phyloP scores from a whole-genome alignment of 2,113 vertebrate species.

The Alligator mississippiensis region DNA sequence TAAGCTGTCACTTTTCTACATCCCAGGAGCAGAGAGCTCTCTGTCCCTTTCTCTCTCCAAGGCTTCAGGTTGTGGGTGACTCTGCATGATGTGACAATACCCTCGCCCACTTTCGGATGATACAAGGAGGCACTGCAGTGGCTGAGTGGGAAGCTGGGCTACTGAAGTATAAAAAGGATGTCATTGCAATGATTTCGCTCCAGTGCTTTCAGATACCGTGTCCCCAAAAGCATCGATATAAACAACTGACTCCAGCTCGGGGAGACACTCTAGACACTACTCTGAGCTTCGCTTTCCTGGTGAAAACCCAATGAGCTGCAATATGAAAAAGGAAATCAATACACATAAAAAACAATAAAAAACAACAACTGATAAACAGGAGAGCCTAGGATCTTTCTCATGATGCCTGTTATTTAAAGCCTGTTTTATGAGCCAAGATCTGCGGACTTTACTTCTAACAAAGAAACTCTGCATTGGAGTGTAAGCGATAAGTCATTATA shows the following conservation, averaged over 20 bases:
- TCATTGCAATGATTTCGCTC: conserved; percentile 42
- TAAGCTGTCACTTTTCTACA: conserved; percentile 3
- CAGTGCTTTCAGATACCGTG: background rate
- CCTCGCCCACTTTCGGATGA: background rate
- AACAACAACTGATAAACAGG: background rate
- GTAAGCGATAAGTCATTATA: background rate
- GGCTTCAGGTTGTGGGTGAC: background rate
- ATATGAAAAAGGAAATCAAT: conserved; percentile 9
- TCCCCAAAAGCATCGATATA: background rate
- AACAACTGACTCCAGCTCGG: background rate
- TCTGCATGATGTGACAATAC: background rate
- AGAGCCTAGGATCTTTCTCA: background rate
- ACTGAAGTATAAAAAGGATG: conserved; percentile 39
- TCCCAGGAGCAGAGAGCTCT: background rate
- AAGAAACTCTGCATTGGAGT: background rate
- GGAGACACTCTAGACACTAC: background rate
- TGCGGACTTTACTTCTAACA: background rate
- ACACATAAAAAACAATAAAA: background rate
- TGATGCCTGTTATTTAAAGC: background rate
- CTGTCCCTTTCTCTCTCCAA: background rate
- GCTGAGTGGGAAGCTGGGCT: background rate
- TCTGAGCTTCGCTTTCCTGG: background rate
- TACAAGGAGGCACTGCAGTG: background rate
- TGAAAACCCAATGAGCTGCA: background rate
- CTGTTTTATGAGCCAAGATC: background rate